Conservation (phyloP, 2,113 vertebrate species). For the Seriola dumerili region DNA sequence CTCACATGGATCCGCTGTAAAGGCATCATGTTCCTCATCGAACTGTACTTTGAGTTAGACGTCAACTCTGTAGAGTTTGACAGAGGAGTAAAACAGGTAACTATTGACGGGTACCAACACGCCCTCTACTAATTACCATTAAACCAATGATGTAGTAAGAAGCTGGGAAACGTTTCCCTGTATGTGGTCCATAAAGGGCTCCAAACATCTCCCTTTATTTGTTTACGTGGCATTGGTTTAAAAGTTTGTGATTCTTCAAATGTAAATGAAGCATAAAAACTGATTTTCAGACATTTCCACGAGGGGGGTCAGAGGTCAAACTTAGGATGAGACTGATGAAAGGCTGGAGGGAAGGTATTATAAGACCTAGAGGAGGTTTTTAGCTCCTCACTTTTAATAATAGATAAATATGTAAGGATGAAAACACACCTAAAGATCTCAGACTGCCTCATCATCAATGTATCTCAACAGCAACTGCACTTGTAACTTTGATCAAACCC, state of each 20-base stretch:
- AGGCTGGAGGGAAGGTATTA: neutral
- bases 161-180: neutral
- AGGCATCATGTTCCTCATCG: constrained; percentile 39
- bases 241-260: neutral
- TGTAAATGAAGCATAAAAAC: neutral
- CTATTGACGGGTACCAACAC: neutral
- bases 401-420: too few species aligned
- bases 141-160: too few species aligned
- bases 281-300: neutral
- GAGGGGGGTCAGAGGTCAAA: neutral
- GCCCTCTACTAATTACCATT: neutral
- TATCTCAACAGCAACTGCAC: too few species aligned
- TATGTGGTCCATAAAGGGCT: neutral
- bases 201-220: neutral
- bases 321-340: neutral
- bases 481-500: too few species aligned
- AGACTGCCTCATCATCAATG: too few species aligned
- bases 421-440: too few species aligned
- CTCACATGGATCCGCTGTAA: constrained; percentile 76
- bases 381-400: neutral
- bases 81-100: constrained; percentile 75
- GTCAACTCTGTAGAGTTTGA: constrained; percentile 68
- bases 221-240: neutral
- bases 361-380: neutral
- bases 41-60: constrained; percentile 64